phyloP scores from a whole-genome alignment of 2,797 vertebrate species.

The Clangula hyemalis region DNA sequence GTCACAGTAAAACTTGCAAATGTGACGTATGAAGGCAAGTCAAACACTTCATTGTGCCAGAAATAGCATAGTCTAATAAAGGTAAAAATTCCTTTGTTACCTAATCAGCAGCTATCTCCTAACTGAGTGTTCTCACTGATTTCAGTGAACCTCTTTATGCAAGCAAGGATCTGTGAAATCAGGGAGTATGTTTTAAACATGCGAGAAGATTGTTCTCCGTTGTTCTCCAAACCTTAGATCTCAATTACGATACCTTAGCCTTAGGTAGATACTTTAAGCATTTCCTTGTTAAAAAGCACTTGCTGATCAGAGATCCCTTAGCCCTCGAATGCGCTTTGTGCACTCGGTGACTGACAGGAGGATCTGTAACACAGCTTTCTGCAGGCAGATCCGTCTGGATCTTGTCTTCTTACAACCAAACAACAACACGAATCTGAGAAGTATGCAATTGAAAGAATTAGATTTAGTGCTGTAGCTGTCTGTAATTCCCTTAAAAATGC shows the following conservation, averaged over 20 bases:
- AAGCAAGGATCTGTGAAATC: neutral
- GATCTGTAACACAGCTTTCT: neutral
- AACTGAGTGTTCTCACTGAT: neutral
- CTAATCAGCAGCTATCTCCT: neutral
- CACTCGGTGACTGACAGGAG: accelerated
- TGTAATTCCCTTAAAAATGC: neutral
- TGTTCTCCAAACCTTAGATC: neutral
- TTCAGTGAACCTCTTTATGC: neutral
- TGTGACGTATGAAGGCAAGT: neutral
- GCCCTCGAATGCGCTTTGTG: accelerated
- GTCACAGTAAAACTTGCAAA: neutral
- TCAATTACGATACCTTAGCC: neutral
- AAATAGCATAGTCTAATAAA: neutral
- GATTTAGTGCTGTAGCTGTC: neutral
- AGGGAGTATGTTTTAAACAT: neutral
- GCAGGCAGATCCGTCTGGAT: accelerated
- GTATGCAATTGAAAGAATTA: neutral
- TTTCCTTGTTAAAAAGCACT: neutral
- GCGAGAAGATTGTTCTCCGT: neutral
- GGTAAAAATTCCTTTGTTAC: neutral
- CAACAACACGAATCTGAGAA: neutral
- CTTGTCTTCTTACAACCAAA: neutral
- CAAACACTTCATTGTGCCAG: neutral
- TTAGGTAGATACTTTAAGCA: neutral
- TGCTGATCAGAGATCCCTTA: neutral